Conservation (phyloP, 2,113 vertebrate species). For the Ursus arctos region DNA sequence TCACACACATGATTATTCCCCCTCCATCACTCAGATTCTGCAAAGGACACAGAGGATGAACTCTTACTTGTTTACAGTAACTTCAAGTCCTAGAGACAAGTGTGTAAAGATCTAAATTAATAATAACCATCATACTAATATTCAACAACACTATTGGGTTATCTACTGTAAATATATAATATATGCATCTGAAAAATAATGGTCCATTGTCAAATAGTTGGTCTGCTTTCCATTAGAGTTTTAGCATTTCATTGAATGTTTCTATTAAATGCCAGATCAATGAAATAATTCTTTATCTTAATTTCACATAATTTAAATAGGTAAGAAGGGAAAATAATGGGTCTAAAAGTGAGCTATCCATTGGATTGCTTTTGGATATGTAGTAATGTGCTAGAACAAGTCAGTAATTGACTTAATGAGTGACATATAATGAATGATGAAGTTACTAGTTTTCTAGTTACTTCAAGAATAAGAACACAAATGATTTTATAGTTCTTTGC, state of each 20-base stretch:
- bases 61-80: background rate
- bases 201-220: background rate
- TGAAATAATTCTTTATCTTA: slow-evolving; percentile 31
- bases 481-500: background rate
- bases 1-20: background rate
- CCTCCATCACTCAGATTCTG: background rate
- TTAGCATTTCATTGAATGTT: background rate
- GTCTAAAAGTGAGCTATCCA: background rate
- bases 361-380: background rate
- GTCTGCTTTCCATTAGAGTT: background rate
- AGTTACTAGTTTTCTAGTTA: background rate
- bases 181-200: background rate
- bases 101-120: background rate
- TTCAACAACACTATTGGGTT: background rate
- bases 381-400: background rate
- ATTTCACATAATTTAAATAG: background rate
- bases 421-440: background rate
- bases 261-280: slow-evolving; percentile 23
- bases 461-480: background rate
- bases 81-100: background rate
- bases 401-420: background rate
- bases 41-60: background rate
- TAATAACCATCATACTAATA: background rate
- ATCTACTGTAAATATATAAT: background rate
- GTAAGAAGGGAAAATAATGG: slow-evolving; percentile 20